phyloP scores from a whole-genome alignment of 1,140 invertebrate species.

The Bradysia coprophila region DNA sequence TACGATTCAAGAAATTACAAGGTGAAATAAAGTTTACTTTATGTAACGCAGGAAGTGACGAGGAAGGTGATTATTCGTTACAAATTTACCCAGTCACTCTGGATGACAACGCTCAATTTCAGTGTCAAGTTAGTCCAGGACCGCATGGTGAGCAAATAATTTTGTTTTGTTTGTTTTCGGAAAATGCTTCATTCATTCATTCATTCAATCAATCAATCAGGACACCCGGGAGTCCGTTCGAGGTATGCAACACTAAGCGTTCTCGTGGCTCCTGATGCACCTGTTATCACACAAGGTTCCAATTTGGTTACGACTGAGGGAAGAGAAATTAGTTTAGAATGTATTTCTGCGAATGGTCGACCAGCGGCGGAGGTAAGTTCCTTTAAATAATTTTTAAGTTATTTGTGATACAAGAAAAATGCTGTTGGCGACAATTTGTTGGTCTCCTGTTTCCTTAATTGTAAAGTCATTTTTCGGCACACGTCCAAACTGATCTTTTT shows the following conservation, averaged over 20 bases:
- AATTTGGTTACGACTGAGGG: slow-evolving; percentile 51
- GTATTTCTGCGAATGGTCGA: slow-evolving; percentile 55
- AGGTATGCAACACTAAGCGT: slow-evolving; percentile 47
- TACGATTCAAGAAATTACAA: no score
- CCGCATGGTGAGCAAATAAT: slow-evolving; percentile 26
- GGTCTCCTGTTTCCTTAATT: no score
- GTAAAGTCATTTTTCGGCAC: background rate
- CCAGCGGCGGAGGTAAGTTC: slow-evolving; percentile 50
- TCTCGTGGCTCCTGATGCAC: slow-evolving; percentile 53
- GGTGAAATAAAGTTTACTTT: no score
- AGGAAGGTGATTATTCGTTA: slow-evolving; percentile 58
- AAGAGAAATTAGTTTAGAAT: slow-evolving; percentile 53
- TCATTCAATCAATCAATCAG: slow-evolving; percentile 7
- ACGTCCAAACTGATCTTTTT: no score
- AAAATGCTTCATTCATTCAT: background rate
- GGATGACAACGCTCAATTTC: slow-evolving; percentile 57
- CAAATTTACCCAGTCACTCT: slow-evolving; percentile 53
- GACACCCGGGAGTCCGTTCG: slow-evolving; percentile 41
- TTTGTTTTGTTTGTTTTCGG: background rate
- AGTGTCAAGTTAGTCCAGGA: slow-evolving; percentile 37
- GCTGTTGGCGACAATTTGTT: no score
- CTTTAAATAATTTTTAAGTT: background rate
- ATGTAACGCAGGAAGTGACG: no score
- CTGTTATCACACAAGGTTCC: slow-evolving; percentile 49
- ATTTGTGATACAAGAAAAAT: background rate